A percentile compares a stretch with the other conserved stretches of the same genome.
These are phyloP conservation scores for Epistrophe eligans DNA, from an alignment of 2,888 invertebrate genomes.

Conservation along the genomic window DNA sequence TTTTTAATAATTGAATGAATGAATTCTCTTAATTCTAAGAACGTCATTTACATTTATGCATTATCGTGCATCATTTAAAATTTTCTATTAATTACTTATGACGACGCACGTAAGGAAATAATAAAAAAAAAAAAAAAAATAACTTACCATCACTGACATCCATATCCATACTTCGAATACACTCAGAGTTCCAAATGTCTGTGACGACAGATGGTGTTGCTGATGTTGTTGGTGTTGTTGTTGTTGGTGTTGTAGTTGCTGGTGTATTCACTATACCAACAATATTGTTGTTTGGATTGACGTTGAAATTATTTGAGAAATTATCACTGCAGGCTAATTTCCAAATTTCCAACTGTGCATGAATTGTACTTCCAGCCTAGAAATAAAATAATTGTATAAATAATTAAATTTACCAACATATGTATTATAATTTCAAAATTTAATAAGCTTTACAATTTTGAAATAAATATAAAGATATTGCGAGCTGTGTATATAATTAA, in stretches of 20 bases:
- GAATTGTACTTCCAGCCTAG: constrained; percentile 92
- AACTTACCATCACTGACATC: constrained; percentile 81
- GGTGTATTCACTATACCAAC: constrained; percentile 61
- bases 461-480: neutral
- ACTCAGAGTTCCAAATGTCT: constrained; percentile 78
- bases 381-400: neutral
- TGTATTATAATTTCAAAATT: neutral
- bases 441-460: neutral
- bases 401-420: too few species aligned
- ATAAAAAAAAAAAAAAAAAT: neutral
- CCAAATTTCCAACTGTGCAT: constrained; percentile 96
- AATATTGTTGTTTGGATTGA: constrained; percentile 60
- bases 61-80: constrained; percentile 12
- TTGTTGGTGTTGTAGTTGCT: constrained; percentile 69
- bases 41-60: constrained; percentile 24
- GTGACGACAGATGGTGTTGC: constrained; percentile 79
- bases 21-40: constrained; percentile 7
- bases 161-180: constrained; percentile 78
- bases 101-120: constrained; percentile 25
- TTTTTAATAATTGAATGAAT: constrained; percentile 59
- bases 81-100: constrained; percentile 40
- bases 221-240: constrained; percentile 65
- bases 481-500: neutral
- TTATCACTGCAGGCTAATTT: constrained; percentile 90
- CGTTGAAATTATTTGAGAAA: constrained; percentile 83